phyloP scores from a whole-genome alignment of 2,113 vertebrate genomes.

The Planiliza haematocheilus region DNA sequence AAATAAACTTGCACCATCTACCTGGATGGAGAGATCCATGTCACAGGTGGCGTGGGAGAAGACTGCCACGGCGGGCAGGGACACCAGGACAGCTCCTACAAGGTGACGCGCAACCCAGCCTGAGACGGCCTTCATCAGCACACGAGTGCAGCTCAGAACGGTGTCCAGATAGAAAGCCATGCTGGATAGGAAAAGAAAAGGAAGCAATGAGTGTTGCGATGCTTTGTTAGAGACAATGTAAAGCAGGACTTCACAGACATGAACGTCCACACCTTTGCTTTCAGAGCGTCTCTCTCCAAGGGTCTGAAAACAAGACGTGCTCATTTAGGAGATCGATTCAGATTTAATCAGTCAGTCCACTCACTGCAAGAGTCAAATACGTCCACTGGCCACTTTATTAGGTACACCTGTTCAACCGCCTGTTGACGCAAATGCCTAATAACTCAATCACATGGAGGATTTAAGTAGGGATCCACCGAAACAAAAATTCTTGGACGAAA shows the following conservation, averaged over 20 bases:
- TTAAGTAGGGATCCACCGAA: too few relatives aligned
- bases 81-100: conserved; percentile 92
- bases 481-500: too few relatives aligned
- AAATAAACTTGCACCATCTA: conserved; percentile 33
- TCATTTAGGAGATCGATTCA: too few relatives aligned
- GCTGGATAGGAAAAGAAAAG: conserved; percentile 73
- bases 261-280: background rate
- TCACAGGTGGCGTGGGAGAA: conserved; percentile 92
- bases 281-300: background rate
- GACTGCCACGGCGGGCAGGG: conserved; percentile 91
- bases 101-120: conserved; percentile 94
- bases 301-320: background rate
- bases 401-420: too few relatives aligned
- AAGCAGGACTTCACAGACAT: background rate
- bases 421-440: too few relatives aligned
- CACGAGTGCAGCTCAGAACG: conserved; percentile 88
- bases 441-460: too few relatives aligned
- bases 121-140: conserved; percentile 87
- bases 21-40: conserved; percentile 82
- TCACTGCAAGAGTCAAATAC: too few relatives aligned
- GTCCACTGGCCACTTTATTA: too few relatives aligned
- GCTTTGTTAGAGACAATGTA: background rate
- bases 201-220: background rate
- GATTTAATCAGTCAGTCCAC: background rate
- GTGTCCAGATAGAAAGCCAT: conserved; percentile 95